Base-by-base conservation (phyloP, 1,140 invertebrate species). In the Camponotus floridanus region DNA sequence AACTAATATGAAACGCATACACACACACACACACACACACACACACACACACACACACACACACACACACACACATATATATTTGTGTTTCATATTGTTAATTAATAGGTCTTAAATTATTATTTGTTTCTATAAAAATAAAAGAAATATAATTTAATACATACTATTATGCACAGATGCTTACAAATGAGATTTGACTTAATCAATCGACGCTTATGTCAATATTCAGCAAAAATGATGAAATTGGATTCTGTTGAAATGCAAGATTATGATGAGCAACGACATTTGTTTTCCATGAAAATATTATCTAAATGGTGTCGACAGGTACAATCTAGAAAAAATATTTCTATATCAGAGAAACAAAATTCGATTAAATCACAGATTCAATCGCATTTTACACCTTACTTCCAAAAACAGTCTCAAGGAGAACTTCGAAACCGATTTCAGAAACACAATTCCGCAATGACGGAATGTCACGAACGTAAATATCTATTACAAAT, bases 131-230 rank as follows among this genome's bases (percentile, higher is more conserved):
- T 39, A 39, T 39, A 39, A 39, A 4, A 39, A 39, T 39, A 39
- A 39, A 4, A 39, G 36, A 39, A 39, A 39, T 39, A 39, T 33
- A n/a, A 71, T 42, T 5, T 57, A 39, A 74, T 9, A 59, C 18
- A 48, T 36, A 2, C 11, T 31, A 4, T 65, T 55, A n/a, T 26
- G 26, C 65, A 0, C 57, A 90, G 89, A 13, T 86, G 65, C 9
- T 3, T 90, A 9, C 36, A 48, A 61, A n/a, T 15, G 0, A 74
- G 68, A 64, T 90, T 90, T 13, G 8, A 51, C 42, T 11, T 45
- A 1, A 39, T 70, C 5, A 90, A 90, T 3, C 33, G 67, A 9
- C 33, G 84, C 0, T 21, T 90, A 1, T 9, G 4, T 7, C 31
- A 79, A 11, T 21, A 9, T 9, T 57, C 6, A 39, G 13, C 13